These are phyloP conservation scores for Heteropelma amictum DNA, from an alignment of 2,888 invertebrate species.

Conservation along the genomic window DNA sequence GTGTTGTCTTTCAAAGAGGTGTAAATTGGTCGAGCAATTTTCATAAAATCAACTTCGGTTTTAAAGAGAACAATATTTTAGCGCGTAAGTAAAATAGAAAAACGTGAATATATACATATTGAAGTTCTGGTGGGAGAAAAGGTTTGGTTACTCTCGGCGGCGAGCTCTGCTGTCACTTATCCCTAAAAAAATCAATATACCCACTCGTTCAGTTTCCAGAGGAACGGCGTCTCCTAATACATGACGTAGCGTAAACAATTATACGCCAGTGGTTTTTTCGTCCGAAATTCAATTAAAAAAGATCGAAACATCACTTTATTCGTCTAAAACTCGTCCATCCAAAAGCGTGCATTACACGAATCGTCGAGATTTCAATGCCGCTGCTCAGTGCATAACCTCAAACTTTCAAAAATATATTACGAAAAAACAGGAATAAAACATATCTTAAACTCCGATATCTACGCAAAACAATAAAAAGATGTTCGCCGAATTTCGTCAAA, in stretches of 20 bases:
- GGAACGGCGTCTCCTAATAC: slow-evolving; percentile 37
- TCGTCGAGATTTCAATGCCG: too few relatives aligned
- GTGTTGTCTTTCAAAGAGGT: too few relatives aligned
- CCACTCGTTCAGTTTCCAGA: slow-evolving; percentile 34
- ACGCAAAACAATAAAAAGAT: not conserved
- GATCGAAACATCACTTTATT: not conserved
- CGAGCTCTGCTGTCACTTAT: slow-evolving; percentile 9
- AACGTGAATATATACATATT: too few relatives aligned
- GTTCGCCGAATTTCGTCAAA: not conserved
- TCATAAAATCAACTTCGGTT: too few relatives aligned
- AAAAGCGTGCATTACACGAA: too few relatives aligned
- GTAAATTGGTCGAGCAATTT: too few relatives aligned
- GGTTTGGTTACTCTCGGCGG: not conserved
- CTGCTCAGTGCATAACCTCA: too few relatives aligned
- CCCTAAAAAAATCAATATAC: slow-evolving; percentile 43
- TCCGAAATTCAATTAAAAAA: not conserved
- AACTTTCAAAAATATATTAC: too few relatives aligned
- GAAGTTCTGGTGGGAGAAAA: too few relatives aligned
- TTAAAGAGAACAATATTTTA: too few relatives aligned
- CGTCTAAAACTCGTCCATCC: too few relatives aligned
- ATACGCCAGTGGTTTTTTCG: not conserved
- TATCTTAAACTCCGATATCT: not conserved
- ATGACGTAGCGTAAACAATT: not conserved
- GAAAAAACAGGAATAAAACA: not conserved
- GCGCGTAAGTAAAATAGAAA: too few relatives aligned